Evolutionary conservation across 2,797 vertebrate species (phyloP).

Genomic region (Podargus strigoides): DNA sequence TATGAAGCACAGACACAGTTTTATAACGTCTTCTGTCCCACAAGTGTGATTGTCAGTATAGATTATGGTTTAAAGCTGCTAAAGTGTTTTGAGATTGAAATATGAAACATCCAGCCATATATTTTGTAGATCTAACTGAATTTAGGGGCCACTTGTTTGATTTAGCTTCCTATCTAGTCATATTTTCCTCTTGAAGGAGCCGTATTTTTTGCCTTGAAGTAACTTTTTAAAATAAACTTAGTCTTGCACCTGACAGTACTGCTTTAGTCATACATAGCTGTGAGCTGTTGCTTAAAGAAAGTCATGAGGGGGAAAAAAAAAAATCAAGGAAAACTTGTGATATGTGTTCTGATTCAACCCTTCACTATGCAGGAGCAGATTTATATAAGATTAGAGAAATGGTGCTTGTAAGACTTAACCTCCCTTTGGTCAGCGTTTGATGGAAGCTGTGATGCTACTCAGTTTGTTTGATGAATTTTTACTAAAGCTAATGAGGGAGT

Average conservation of each 20-base stretch:
- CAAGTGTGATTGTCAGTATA: not conserved
- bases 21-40: not conserved
- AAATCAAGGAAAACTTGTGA: not conserved
- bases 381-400: not conserved
- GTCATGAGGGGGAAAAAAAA: not conserved
- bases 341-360: not conserved
- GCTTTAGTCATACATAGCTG: not conserved
- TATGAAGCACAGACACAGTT: not conserved
- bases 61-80: slow-evolving; percentile 12
- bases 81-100: not conserved
- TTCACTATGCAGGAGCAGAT: not conserved
- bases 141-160: not conserved
- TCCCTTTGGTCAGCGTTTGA: not conserved
- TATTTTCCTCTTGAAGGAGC: not conserved
- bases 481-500: not conserved
- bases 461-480: slow-evolving; percentile 35
- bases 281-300: not conserved
- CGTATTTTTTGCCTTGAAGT: not conserved
- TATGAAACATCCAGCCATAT: not conserved
- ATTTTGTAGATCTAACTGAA: not conserved
- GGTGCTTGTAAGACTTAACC: not conserved
- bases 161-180: not conserved
- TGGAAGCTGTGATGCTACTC: slow-evolving; percentile 60
- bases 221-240: not conserved
- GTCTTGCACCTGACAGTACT: not conserved